Base-by-base conservation (phyloP, 1,140 invertebrate species). In the Leptonema lineaticorne region DNA sequence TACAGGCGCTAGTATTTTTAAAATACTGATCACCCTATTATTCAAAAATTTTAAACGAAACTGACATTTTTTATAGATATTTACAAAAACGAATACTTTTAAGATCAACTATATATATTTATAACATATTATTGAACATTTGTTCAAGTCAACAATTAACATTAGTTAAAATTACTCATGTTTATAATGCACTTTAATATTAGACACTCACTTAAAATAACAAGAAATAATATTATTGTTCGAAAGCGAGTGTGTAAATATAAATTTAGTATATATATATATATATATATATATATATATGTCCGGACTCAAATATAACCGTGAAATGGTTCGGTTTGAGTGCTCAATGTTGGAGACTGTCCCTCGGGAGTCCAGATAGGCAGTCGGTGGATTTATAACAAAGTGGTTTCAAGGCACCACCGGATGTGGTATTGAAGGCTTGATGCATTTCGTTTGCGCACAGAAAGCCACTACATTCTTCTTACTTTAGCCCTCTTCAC, bases 361-460 rank as follows among this genome's bases (percentile, higher is more conserved):
- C 66, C 56, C 69, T 33, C 29, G 65, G 65, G 69, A 64, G 16
- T 33, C 53, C n/a, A 30, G 63, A 69, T 64, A 68, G 62, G 46
- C 60, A 65, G 58, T 24, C 63, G 66, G 66, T 48, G 70, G 70
- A 69, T 71, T 71, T 71, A 71, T 71, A 71, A 68, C 67, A 71
- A 71, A 71, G 70, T 71, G 70, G 66, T 71, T 71, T 62, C 48
- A 50, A 63, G 64, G 27, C 63, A 33, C 41, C 63, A 46, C 30
- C 48, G 63, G 63, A 64, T 56, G 45, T 29, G 63, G 63, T 64
- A 64, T 67, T 41, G 65, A 66, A 45, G 53, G 20, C 53, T 57
- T 57, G 64, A 56, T 67, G 65, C 65, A 67, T 67, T 60, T 56
- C 46, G 24, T 50, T 30, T 27, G 22, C 50, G 50, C 22, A 53